Percentiles rank a stretch among this genome's conserved stretches.
phyloP scores from a whole-genome alignment of 1,140 invertebrate species.

The Hycleus cichorii region DNA sequence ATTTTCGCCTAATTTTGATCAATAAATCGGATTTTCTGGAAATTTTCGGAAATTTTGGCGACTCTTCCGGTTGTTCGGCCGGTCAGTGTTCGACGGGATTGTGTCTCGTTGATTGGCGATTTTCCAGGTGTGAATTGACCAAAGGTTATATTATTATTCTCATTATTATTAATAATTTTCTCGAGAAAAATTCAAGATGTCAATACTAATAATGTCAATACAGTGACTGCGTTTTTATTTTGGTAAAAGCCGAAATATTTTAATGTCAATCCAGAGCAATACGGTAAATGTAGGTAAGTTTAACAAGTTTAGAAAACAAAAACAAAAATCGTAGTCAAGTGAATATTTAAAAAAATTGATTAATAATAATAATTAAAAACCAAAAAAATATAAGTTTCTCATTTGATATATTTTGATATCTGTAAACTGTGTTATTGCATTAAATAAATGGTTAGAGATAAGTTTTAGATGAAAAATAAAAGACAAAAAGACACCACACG shows the following conservation, averaged over 20 bases:
- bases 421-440: constrained; percentile 37
- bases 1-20: neutral
- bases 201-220: constrained; percentile 42
- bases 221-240: constrained; percentile 31
- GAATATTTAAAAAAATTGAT: constrained; percentile 12
- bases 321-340: no score
- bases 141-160: constrained; percentile 31
- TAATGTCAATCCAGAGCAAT: constrained; percentile 44
- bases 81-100: neutral
- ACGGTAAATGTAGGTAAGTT: constrained; percentile 39
- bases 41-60: neutral
- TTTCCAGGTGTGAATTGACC: constrained; percentile 33
- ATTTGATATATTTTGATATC: constrained; percentile 39
- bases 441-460: constrained; percentile 30
- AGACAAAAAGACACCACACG: constrained; percentile 22
- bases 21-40: neutral
- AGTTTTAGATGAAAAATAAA: constrained; percentile 10
- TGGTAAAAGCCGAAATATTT: constrained; percentile 28
- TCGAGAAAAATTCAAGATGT: constrained; percentile 25
- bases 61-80: neutral
- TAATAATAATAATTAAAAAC: constrained; percentile 1
- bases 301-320: constrained; percentile 11
- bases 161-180: no score
- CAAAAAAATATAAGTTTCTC: constrained; percentile 21
- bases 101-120: neutral